Conservation (phyloP, 1,140 invertebrate genomes). For the Gryon sp. region DNA sequence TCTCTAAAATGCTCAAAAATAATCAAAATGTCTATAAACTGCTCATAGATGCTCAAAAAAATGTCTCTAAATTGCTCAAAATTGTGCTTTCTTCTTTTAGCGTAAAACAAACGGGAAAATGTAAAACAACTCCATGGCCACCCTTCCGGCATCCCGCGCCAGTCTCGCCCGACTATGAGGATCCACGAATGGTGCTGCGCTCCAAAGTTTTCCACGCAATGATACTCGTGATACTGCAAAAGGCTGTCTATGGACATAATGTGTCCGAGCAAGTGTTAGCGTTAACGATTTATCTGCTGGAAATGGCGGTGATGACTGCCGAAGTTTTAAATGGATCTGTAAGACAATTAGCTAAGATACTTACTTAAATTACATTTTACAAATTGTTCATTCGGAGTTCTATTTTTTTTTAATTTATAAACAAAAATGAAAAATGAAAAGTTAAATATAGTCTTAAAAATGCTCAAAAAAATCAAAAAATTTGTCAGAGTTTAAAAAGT, state of each 20-base stretch:
- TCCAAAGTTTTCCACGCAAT: slow-evolving; percentile 92
- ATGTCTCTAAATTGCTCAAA: slow-evolving; percentile 1
- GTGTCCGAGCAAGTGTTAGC: slow-evolving; percentile 92
- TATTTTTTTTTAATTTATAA: too few species aligned
- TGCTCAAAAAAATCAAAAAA: too few species aligned
- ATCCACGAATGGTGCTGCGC: slow-evolving; percentile 85
- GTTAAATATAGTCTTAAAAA: too few species aligned
- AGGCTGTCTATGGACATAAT: slow-evolving; percentile 87
- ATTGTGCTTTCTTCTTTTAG: slow-evolving; percentile 71
- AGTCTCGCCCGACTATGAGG: slow-evolving; percentile 84
- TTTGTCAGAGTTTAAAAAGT: too few species aligned
- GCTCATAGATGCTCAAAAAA: neutral
- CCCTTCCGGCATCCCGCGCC: slow-evolving; percentile 87
- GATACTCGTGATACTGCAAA: slow-evolving; percentile 90
- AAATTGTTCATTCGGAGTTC: too few species aligned
- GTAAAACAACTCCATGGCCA: slow-evolving; percentile 88
- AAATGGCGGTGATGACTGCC: slow-evolving; percentile 87
- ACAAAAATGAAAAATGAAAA: too few species aligned
- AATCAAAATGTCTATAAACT: neutral
- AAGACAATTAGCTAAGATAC: too few species aligned
- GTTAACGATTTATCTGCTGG: slow-evolving; percentile 91
- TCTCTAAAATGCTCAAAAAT: too few species aligned
- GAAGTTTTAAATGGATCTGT: slow-evolving; percentile 79
- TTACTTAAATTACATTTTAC: too few species aligned
- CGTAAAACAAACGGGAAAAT: slow-evolving; percentile 84